These are phyloP conservation scores for Planococcus citri DNA, from an alignment of 1,140 invertebrate genomes.

Conservation along the genomic window DNA sequence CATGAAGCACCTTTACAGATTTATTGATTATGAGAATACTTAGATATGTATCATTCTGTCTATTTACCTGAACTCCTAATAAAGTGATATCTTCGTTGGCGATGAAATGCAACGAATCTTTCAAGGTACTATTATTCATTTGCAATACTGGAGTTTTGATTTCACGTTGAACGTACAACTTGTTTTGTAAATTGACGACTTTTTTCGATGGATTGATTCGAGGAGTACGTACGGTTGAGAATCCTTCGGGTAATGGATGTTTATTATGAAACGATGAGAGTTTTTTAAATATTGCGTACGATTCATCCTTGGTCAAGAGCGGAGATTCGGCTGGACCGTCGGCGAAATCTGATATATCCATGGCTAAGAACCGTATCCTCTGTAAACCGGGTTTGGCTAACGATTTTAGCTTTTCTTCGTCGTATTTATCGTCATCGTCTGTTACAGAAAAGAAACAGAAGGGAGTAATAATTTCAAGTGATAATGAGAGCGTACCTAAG, in stretches of 20 bases:
- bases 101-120: slow-evolving; percentile 22
- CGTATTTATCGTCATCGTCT: slow-evolving; percentile 24
- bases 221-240: slow-evolving; percentile 39
- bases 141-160: slow-evolving; percentile 25
- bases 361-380: slow-evolving; percentile 59
- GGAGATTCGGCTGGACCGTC: slow-evolving; percentile 57
- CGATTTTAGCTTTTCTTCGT: slow-evolving; percentile 34
- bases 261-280: slow-evolving; percentile 48
- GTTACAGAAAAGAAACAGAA: no score
- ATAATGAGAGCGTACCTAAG: no score
- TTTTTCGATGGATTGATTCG: slow-evolving; percentile 23
- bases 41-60: background rate
- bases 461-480: no score
- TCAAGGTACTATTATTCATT: slow-evolving; percentile 30
- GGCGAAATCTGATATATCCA: slow-evolving; percentile 65
- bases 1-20: background rate
- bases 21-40: no score
- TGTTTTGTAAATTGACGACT: slow-evolving; percentile 11
- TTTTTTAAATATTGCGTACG: slow-evolving; percentile 67
- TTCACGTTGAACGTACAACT: background rate
- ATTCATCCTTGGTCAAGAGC: slow-evolving; percentile 57
- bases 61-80: slow-evolving; percentile 24
- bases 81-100: slow-evolving; percentile 23
- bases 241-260: slow-evolving; percentile 53
- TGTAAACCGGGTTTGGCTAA: slow-evolving; percentile 44